Base-by-base conservation (phyloP, 2,888 invertebrate genomes). In the Oithona nana region DNA sequence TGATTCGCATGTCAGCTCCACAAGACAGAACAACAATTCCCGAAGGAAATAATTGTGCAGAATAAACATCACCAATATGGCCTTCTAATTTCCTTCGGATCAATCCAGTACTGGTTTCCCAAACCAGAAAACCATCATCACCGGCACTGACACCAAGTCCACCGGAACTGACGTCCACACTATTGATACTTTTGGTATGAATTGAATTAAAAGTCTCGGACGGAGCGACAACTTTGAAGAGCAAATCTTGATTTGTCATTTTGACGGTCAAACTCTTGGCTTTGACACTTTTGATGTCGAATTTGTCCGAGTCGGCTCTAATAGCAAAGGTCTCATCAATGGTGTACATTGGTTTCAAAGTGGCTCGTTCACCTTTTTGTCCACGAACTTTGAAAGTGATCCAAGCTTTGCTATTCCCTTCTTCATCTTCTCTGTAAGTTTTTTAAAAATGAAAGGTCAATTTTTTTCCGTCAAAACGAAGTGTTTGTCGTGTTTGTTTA, bases 31-130 rank as follows among this genome's bases (percentile, higher is more conserved):
- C 73, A 1, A 84, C 83, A 62, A 80, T 70, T 1, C 83, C 83
- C 20, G 83, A 84, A 29, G 84, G 84, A 68, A 84, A 85, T 70
- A 82, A 83, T 63, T 75, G 74, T 69, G 81, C 81, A 64, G 76
- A 78, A 71, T 83, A 82, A 3, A 82, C 78, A 65, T 84, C 82
- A 57, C 81, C 81, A 28, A 78, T 74, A 72, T 85, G 84, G 0
- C 83, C 84, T 66, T 77, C 74, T 60, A 84, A 69, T 64, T 74
- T 73, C 59, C 77, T 69, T 66, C 39, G 6, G 16, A 39, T 39
- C 16, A 39, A 16, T 6, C 39, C 39, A 39, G 6, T 39, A 16
- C 8, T 11, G 39, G 39, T 39, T 39, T 39, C 39, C 39, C 39
- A 39, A 39, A 39, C 16, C 16, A 11, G 39, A 11, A 39, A 16